phyloP scores from a whole-genome alignment of 2,797 vertebrate species.

The Chelon labrosus region DNA sequence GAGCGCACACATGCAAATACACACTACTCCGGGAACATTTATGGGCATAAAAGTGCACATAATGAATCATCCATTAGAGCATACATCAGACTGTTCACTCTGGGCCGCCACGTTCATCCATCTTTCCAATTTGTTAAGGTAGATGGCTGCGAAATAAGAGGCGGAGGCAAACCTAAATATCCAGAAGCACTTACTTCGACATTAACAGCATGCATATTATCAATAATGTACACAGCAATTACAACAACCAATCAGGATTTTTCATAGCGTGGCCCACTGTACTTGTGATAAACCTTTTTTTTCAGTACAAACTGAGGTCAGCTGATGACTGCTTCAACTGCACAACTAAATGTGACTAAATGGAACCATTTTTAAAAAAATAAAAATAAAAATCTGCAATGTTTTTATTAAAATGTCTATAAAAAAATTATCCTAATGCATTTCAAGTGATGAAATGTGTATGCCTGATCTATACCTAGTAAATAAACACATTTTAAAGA shows the following conservation, averaged over 20 bases:
- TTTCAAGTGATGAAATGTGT: neutral
- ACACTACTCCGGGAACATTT: constrained; percentile 35
- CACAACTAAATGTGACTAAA: no score
- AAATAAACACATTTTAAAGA: constrained; percentile 18
- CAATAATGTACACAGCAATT: constrained; percentile 39
- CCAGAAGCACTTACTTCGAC: constrained; percentile 46
- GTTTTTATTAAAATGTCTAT: neutral
- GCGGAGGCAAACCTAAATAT: constrained; percentile 38
- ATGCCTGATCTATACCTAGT: neutral
- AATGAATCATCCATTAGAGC: constrained; percentile 60
- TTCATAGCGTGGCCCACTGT: constrained; percentile 8
- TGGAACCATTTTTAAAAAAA: neutral
- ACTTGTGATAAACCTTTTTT: constrained; percentile 9
- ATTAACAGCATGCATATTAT: constrained; percentile 46
- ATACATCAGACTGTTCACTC: constrained; percentile 42
- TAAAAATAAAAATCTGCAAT: no score
- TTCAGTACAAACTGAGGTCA: neutral
- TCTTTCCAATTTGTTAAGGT: constrained; percentile 50
- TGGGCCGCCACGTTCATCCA: constrained; percentile 24
- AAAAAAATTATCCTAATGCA: neutral
- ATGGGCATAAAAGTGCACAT: constrained; percentile 40
- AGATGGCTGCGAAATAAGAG: constrained; percentile 38
- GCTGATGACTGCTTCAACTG: no score
- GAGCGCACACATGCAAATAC: constrained; percentile 26
- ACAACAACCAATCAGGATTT: constrained; percentile 20